Evolutionary conservation across 2,797 vertebrate genomes (phyloP).

Genomic region (Tragelaphus oryx): DNA sequence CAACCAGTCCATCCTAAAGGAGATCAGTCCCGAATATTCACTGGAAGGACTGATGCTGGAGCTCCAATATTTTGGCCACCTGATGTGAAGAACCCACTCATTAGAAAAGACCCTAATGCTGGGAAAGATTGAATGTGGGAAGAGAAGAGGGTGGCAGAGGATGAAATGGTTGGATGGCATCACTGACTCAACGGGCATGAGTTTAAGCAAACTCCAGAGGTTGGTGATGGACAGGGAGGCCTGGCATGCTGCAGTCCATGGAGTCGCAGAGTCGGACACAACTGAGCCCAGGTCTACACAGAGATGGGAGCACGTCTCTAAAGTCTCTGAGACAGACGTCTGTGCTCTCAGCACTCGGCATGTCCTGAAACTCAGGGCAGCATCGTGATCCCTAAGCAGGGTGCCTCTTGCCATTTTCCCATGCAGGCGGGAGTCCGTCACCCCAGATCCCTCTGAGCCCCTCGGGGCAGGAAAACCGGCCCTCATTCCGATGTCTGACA

Average conservation of each 20-base stretch:
- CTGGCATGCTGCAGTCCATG: not conserved
- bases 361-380: accelerated
- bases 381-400: accelerated
- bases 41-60: not conserved
- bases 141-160: not conserved
- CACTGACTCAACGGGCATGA: not conserved
- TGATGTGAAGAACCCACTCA: not conserved
- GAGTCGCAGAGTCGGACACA: accelerated
- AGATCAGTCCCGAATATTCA: not conserved
- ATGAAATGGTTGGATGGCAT: not conserved
- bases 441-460: not conserved
- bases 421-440: accelerated
- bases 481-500: not conserved
- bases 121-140: not conserved
- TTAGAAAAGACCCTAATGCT: not conserved
- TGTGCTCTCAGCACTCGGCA: not conserved
- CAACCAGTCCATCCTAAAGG: not conserved
- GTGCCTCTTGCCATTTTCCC: accelerated
- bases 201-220: not conserved
- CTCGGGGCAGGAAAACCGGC: not conserved
- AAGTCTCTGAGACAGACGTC: not conserved
- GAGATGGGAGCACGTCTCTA: accelerated
- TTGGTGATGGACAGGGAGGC: not conserved
- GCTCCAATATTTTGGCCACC: not conserved
- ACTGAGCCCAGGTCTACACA: not conserved